phyloP scores from a whole-genome alignment of 2,113 vertebrate genomes.

The Cryptotis parvus region DNA sequence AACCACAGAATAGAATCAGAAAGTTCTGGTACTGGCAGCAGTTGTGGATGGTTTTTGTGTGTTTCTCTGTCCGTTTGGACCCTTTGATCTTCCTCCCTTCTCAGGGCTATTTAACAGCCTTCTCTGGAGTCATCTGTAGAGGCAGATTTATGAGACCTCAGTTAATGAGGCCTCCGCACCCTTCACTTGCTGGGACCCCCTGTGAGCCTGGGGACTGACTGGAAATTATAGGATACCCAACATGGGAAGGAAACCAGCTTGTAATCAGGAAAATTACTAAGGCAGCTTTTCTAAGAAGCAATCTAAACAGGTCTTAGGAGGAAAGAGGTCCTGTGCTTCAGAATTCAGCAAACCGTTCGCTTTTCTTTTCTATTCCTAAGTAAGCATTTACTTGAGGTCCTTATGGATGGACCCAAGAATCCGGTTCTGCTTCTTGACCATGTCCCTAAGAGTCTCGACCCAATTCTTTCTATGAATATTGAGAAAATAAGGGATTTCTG shows the following conservation, averaged over 20 bases:
- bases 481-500: not conserved
- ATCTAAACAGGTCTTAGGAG: not conserved
- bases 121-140: not conserved
- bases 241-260: not conserved
- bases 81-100: not conserved
- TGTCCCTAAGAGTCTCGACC: not conserved
- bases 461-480: not conserved
- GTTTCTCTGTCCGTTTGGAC: not conserved
- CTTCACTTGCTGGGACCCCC: not conserved
- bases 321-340: not conserved
- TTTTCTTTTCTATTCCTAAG: constrained; percentile 32
- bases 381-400: not conserved
- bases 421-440: no score
- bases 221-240: not conserved
- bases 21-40: not conserved
- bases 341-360: not conserved
- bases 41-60: not conserved
- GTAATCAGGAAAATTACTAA: constrained; percentile 32
- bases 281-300: constrained; percentile 20
- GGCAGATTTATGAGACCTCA: not conserved
- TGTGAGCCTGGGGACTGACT: not conserved
- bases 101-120: not conserved
- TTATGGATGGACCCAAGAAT: not conserved
- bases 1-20: not conserved
- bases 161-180: not conserved